These are phyloP conservation scores for Macrophya alboannulata DNA, from an alignment of 2,888 invertebrate genomes.

Conservation along the genomic window DNA sequence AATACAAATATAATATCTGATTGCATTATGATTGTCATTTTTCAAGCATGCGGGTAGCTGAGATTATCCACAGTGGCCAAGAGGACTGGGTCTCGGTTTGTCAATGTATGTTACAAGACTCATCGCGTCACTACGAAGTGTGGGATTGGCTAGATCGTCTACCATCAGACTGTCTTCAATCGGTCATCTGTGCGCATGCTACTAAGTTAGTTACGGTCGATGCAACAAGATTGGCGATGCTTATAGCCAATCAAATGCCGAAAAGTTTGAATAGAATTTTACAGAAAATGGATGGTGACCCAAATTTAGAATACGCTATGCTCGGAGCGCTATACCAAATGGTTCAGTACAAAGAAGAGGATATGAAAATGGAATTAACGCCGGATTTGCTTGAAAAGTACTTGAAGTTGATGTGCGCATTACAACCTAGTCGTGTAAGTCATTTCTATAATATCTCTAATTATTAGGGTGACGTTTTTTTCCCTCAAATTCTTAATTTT, in stretches of 20 bases:
- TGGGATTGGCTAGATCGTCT: constrained; percentile 75
- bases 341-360: constrained; percentile 69
- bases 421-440: constrained; percentile 74
- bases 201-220: constrained; percentile 71
- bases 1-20: not conserved
- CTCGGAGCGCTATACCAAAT: constrained; percentile 72
- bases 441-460: too few species aligned
- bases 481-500: too few species aligned
- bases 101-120: constrained; percentile 74
- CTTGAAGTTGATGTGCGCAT: constrained; percentile 76
- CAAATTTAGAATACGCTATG: constrained; percentile 71
- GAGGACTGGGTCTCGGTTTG: constrained; percentile 78
- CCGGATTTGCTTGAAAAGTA: constrained; percentile 75
- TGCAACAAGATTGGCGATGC: constrained; percentile 69
- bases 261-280: constrained; percentile 73
- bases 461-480: too few species aligned
- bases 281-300: constrained; percentile 72
- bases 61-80: constrained; percentile 74
- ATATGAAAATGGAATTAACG: constrained; percentile 72
- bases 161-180: constrained; percentile 68
- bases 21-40: not conserved
- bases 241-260: constrained; percentile 74
- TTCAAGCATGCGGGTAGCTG: constrained; percentile 70
- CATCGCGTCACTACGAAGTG: constrained; percentile 72
- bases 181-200: constrained; percentile 69